Percentiles rank a stretch among this genome's conserved stretches.
Conservation (phyloP, 2,797 vertebrate species). For the Rhynchotus rufescens region DNA sequence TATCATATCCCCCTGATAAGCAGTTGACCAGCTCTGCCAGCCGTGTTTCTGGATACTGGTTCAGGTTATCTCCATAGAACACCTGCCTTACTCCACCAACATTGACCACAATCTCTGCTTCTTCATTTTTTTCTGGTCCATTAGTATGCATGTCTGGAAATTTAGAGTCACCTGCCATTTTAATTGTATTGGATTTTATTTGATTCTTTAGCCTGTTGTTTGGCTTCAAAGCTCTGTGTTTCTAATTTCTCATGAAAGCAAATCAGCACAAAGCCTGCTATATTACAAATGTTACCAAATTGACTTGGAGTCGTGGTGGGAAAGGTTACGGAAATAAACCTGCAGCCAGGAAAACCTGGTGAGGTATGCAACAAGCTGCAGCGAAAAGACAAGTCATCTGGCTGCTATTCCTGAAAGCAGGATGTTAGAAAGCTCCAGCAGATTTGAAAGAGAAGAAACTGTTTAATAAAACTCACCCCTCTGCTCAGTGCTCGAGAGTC, state of each 20-base stretch:
- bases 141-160: conserved; percentile 82
- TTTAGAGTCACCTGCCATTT: conserved; percentile 85
- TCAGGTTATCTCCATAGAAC: conserved; percentile 88
- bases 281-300: background rate
- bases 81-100: conserved; percentile 92
- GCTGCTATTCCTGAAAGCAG: conserved; percentile 45
- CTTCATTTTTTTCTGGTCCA: conserved; percentile 80
- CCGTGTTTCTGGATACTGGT: conserved; percentile 92
- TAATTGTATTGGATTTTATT: conserved; percentile 5
- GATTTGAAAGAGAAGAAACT: conserved; percentile 57
- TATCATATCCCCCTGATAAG: conserved; percentile 84
- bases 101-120: conserved; percentile 90
- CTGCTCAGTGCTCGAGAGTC: conserved; percentile 52
- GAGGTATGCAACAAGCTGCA: conserved; percentile 70
- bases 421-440: conserved; percentile 49
- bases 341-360: conserved; percentile 11
- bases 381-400: conserved; percentile 57
- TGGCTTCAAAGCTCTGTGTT: conserved; percentile 1
- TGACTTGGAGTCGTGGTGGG: background rate
- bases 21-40: conserved; percentile 91
- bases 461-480: conserved; percentile 75
- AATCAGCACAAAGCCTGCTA: background rate
- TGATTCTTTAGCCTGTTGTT: conserved; percentile 1
- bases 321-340: conserved; percentile 40
- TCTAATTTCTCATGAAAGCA: conserved; percentile 43